Base-by-base conservation (phyloP, 1,140 invertebrate species). In the Aphelenchoides avenae region DNA sequence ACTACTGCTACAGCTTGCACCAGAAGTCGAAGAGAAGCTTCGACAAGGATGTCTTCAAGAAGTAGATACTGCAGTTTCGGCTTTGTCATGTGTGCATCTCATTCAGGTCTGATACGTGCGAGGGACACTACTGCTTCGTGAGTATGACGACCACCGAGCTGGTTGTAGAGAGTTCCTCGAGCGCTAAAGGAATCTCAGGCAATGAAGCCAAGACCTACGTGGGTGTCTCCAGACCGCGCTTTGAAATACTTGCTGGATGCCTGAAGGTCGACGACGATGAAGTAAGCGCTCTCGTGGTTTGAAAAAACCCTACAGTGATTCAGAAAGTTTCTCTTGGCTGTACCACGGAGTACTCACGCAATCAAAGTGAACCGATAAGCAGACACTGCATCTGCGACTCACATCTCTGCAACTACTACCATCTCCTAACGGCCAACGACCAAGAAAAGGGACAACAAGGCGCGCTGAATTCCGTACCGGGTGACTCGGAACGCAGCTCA, bases 91-190 rank as follows among this genome's bases (percentile, higher is more conserved):
- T n/a, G n/a, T 24, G 26, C 11, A 18, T 3, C 24, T 46, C 24
- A 5, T 70, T 62, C 27, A 73, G 71, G 53, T 77, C 75, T 20
- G 64, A 68, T 5, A 77, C 73, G 11, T 75, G 73, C 41, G 68
- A 77, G 47, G 73, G 73, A 5, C 74, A 77, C 22, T 75, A 67
- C 54, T 75, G 73, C 37, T 75, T 75, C 33, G 66, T 77, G 24
- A 61, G 52, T 26, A 30, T 75, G 27, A 76, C 75, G 1, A 75
- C 74, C 9, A 62, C 70, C 9, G 73, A 75, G 50, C 43, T 75
- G 7, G 68, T 68, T 1, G 43, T 75, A 15, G 73, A 75, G 52
- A 63, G 61, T n/a, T n/a, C n/a, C n/a, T n/a, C 56, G 26, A 51
- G 49, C 24, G 57, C 65, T 29, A 47, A 70, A 26, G 63, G 66